Evolutionary conservation across 1,140 invertebrate genomes (phyloP).

Genomic region (Trissolcus basalis): DNA sequence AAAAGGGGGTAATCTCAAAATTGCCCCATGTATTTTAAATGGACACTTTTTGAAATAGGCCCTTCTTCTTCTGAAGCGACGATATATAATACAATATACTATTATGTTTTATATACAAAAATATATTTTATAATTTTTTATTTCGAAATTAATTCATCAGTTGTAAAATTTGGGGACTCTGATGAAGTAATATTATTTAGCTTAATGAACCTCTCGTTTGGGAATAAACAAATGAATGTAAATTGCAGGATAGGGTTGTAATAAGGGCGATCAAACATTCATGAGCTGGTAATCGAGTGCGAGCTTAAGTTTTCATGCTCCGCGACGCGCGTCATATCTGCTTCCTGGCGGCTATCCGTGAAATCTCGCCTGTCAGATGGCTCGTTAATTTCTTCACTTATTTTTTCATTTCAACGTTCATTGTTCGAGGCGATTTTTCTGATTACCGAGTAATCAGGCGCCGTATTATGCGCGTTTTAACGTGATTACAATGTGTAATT

Average conservation of each 20-base stretch:
- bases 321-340: slow-evolving; percentile 68
- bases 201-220: too few species aligned
- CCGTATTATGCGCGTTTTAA: slow-evolving; percentile 36
- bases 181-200: too few species aligned
- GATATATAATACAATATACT: too few species aligned
- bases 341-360: slow-evolving; percentile 63
- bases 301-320: slow-evolving; percentile 66
- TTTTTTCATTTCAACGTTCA: slow-evolving; percentile 38
- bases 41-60: too few species aligned
- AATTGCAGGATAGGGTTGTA: slow-evolving; percentile 19
- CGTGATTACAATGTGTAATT: slow-evolving; percentile 45
- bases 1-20: too few species aligned
- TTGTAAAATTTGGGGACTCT: too few species aligned
- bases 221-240: neutral
- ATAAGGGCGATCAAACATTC: slow-evolving; percentile 39
- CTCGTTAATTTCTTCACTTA: slow-evolving; percentile 56
- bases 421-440: slow-evolving; percentile 52
- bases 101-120: too few species aligned
- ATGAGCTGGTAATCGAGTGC: slow-evolving; percentile 47
- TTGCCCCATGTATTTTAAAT: too few species aligned
- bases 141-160: too few species aligned
- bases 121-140: too few species aligned
- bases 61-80: too few species aligned
- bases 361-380: slow-evolving; percentile 55
- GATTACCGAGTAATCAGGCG: slow-evolving; percentile 40